These are phyloP conservation scores for Rostratula benghalensis DNA, from an alignment of 2,113 vertebrate species.

Conservation along the genomic window DNA sequence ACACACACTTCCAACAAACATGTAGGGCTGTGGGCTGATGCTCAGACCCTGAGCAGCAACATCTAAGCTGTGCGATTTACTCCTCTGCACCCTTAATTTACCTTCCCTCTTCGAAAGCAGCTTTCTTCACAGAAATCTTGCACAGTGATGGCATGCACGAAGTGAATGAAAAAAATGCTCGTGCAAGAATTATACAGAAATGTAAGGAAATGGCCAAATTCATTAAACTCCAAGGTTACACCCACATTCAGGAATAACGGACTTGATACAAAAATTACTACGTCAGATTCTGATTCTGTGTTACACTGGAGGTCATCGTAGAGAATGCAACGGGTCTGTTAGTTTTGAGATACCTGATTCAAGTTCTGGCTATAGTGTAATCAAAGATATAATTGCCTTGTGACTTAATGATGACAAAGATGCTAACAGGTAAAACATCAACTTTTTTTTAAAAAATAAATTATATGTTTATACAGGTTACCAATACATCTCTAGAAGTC, in stretches of 20 bases:
- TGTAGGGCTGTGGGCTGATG: background rate
- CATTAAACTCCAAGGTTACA: background rate
- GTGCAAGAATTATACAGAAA: background rate
- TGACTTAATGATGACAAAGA: background rate
- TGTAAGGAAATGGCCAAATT: background rate
- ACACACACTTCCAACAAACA: accelerated
- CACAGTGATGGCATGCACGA: background rate
- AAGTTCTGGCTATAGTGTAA: background rate
- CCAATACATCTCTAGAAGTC: background rate
- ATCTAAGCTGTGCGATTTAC: background rate
- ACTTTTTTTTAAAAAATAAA: background rate
- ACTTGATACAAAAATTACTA: background rate
- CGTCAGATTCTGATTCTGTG: background rate
- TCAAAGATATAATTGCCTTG: background rate
- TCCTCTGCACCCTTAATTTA: background rate
- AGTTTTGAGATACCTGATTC: background rate
- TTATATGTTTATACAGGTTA: background rate
- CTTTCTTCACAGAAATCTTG: background rate
- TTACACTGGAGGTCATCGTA: background rate
- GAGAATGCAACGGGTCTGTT: background rate
- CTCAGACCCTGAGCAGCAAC: background rate
- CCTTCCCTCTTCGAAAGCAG: background rate
- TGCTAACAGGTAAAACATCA: background rate
- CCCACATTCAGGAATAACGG: background rate
- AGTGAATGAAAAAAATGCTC: background rate